Evolutionary conservation across 2,797 vertebrate genomes (phyloP), one percentile per base, ranked within the genome.

Genomic region (Protosalanx chinensis): DNA sequence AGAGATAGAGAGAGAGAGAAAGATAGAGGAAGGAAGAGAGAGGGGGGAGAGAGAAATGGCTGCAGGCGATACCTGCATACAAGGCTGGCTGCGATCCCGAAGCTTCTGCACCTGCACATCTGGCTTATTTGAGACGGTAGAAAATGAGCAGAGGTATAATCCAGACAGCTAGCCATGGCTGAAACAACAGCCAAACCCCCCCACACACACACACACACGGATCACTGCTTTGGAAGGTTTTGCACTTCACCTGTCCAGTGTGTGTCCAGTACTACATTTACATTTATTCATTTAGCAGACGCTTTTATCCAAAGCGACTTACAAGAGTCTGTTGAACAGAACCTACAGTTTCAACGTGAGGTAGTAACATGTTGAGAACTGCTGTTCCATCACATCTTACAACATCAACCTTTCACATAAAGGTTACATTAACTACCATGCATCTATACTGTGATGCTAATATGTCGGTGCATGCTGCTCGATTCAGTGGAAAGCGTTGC

Each of bases 1-100:
- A 41, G 7, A 10, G 37, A 41, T 1, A 37, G 6, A 37, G 35
- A 1, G 35, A 37, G 35, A 37, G 82, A 77, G 78, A 79, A 72
- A 58, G 27, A n/a, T 3, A 33, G 72, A 65, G 57, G 79, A 60
- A 68, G 71, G 72, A 71, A 8, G 35, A 37, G 6, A 8, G 7
- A 74, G 77, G 80, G 74, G 23, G 3, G 80, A 80, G 72, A 66
- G 18, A 41, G 37, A 12, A 10, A 41, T 59, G 70, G 84, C 81
- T 76, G 69, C 63, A 82, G 79, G 80, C 71, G 79, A 79, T 85
- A 82, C 68, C 67, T 77, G 70, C 64, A 76, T 69, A 80, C 68
- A 85, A 86, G 86, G 84, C 80, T 84, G 41, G 77, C 73, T 79
- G 81, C 79, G 84, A 85, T 87, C 82, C 79, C 72, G 80, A 74